Evolutionary conservation across 2,888 invertebrate genomes (phyloP).

Genomic region (Apeira syringaria): DNA sequence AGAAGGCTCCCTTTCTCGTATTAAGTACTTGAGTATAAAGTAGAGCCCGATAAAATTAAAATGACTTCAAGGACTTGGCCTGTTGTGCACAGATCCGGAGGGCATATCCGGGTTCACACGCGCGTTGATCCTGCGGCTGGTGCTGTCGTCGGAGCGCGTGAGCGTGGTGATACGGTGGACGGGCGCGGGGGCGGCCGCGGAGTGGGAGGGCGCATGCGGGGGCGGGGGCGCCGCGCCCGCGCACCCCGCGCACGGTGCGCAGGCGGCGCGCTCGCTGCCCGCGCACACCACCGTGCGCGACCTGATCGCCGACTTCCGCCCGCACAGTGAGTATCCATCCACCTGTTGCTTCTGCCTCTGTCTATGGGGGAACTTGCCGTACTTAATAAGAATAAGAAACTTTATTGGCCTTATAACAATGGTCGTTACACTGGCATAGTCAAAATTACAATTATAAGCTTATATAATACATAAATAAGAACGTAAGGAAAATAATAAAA

Average conservation of each 20-base stretch:
- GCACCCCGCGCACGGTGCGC: conserved; percentile 82
- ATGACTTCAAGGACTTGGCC: no score
- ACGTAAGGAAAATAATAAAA: no score
- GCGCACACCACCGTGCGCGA: conserved; percentile 90
- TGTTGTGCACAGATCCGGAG: conserved; percentile 50
- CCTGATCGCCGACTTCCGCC: conserved; percentile 85
- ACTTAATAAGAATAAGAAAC: no score
- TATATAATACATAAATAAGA: no score
- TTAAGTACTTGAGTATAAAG: no score
- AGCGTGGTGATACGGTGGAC: conserved; percentile 87
- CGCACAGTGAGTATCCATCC: conserved; percentile 59
- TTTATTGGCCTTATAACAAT: no score
- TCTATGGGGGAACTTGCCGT: no score
- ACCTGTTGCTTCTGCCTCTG: no score
- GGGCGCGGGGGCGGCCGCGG: conserved; percentile 84
- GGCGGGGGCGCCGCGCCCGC: conserved; percentile 84
- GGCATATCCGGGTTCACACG: conserved; percentile 95
- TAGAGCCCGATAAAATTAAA: no score
- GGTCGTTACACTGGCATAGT: no score
- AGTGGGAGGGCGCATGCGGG: conserved; percentile 86
- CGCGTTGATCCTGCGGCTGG: conserved; percentile 91
- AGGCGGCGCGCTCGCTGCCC: conserved; percentile 89
- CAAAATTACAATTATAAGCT: no score
- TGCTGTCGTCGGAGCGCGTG: conserved; percentile 93
- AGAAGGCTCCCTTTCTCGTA: no score